Evolutionary conservation across 2,888 invertebrate species (phyloP), one percentile per base, ranked within the genome.

Genomic region (Nemurella pictetii): DNA sequence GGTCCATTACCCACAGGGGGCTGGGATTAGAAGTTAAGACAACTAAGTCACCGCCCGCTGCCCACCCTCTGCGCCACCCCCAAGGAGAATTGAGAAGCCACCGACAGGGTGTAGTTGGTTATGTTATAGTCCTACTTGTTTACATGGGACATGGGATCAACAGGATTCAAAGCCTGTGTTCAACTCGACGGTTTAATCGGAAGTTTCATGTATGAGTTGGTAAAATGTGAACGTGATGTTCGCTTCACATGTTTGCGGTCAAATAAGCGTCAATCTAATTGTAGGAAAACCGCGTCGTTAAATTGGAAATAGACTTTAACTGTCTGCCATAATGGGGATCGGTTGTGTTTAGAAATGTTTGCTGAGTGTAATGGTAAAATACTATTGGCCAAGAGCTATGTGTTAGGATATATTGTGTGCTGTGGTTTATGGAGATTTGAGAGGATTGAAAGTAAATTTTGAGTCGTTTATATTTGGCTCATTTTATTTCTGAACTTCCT

Each of bases 1-100:
- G 55, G 55, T 55, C 55, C 55, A 55, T 55, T 55, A 55, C 55
- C 55, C 75, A 28, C 75, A 75, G 75, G 75, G 75, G 75, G 75
- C 26, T 75, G 75, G 75, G 26, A 75, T 75, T 75, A 27, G 27
- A 75, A 75, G 55, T 55, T 55, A 55, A 55, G 55, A 55, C 55
- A 55, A 55, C 55, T 55, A 55, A 55, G 15, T 55, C 55, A 12
- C 12, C 55, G 55, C 55, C 55, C 20, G 12, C 55, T 20, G 2
- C 55, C 55, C 1, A 7, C 55, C 9, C 12, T n/a, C n/a, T n/a
- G n/a, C n/a, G n/a, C 55, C 55, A 12, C 20, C 55, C 55, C 55
- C 9, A 55, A 12, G 55, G 55, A 55, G 55, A 7, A 55, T 20
- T 3, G 55, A 15, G 12, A 55, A 3, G 55, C 20, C 20, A 20